These are phyloP conservation scores for Scolopax mira DNA, from an alignment of 2,113 vertebrate species.

Conservation along the genomic window DNA sequence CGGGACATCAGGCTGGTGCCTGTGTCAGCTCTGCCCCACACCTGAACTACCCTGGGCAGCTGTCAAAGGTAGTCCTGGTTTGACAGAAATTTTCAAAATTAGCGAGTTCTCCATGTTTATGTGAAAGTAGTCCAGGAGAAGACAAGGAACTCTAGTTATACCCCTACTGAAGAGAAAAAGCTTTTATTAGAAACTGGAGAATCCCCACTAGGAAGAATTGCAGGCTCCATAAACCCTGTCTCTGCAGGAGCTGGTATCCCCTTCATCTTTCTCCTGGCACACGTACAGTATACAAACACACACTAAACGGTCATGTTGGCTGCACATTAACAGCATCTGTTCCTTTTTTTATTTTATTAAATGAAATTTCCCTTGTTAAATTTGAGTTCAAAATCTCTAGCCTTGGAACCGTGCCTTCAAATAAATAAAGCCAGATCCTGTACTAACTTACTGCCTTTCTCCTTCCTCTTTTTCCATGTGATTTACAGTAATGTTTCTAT, in stretches of 20 bases:
- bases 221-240: neutral
- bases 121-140: neutral
- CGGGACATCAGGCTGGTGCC: fast-evolving
- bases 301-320: neutral
- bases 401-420: neutral
- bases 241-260: neutral
- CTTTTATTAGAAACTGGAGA: neutral
- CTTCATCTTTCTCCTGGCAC: neutral
- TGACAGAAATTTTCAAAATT: fast-evolving
- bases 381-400: neutral
- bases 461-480: neutral
- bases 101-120: fast-evolving
- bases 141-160: neutral
- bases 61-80: neutral
- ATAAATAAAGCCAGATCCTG: neutral
- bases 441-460: neutral
- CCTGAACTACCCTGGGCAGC: neutral
- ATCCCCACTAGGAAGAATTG: neutral
- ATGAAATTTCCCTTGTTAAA: neutral
- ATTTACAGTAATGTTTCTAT: fast-evolving
- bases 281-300: fast-evolving
- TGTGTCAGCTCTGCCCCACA: neutral
- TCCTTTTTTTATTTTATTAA: neutral
- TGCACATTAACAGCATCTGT: neutral
- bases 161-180: neutral